Percentiles rank a stretch among this genome's conserved stretches.
These are phyloP conservation scores for Hippocampus barbouri DNA, from an alignment of 2,113 vertebrate species.

Conservation along the genomic window DNA sequence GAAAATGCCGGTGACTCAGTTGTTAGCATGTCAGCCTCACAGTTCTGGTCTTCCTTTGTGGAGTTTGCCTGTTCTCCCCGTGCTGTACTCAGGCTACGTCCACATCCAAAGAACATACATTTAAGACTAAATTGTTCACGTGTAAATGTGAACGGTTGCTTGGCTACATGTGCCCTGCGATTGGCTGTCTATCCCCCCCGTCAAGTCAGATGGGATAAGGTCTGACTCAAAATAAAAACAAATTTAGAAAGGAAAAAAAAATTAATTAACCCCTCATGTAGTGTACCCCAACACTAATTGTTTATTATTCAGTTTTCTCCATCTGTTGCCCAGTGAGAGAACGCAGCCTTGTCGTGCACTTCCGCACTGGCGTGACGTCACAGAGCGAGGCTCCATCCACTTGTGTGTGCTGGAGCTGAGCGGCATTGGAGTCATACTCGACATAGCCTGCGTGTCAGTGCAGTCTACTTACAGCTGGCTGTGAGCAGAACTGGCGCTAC, in stretches of 20 bases:
- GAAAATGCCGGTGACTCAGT: neutral
- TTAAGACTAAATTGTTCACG: too few relatives aligned
- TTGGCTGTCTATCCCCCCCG: too few relatives aligned
- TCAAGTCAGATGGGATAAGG: too few relatives aligned
- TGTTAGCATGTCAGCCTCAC: neutral
- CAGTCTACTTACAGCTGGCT: constrained; percentile 89
- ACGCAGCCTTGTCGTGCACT: neutral
- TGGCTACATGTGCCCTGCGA: too few relatives aligned
- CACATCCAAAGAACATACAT: too few relatives aligned
- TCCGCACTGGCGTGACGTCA: constrained; percentile 2
- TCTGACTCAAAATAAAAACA: too few relatives aligned
- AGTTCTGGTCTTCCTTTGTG: neutral
- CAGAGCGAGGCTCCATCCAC: constrained; percentile 4
- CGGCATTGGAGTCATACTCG: constrained; percentile 69
- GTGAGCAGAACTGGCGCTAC: constrained; percentile 77
- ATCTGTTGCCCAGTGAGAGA: neutral
- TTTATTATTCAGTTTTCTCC: neutral
- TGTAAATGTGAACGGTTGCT: too few relatives aligned
- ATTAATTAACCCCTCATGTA: neutral
- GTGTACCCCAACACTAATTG: neutral
- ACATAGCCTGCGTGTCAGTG: constrained; percentile 85
- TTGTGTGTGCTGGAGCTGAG: constrained; percentile 20
- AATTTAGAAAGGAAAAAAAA: neutral
- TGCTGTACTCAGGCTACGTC: too few relatives aligned
- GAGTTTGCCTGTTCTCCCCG: neutral